phyloP scores from a whole-genome alignment of 1,140 invertebrate species.

The Chlorops oryzae region DNA sequence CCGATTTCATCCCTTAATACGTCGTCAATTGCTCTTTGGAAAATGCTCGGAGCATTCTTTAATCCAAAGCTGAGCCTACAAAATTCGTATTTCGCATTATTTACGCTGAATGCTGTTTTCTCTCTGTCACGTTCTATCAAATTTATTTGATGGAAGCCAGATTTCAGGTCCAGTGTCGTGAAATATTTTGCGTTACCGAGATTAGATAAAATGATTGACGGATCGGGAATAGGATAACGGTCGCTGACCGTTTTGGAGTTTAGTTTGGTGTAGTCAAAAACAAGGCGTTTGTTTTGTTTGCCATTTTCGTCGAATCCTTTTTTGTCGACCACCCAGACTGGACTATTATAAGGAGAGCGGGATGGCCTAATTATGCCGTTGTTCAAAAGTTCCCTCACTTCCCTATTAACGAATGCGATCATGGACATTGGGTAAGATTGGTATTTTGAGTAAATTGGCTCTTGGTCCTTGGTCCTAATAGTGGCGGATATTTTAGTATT shows the following conservation, averaged over 20 bases:
- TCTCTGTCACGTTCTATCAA: conserved; percentile 31
- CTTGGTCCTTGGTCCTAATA: conserved; percentile 13
- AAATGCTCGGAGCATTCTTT: conserved; percentile 30
- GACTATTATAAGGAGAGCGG: conserved; percentile 24
- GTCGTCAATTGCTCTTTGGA: conserved; percentile 14
- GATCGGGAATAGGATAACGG: conserved; percentile 52
- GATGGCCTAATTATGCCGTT: conserved; percentile 17
- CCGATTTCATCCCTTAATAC: conserved; percentile 11
- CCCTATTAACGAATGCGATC: conserved; percentile 18
- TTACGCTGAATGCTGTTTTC: conserved; percentile 48
- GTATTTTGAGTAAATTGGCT: conserved; percentile 19
- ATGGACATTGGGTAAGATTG: conserved; percentile 19
- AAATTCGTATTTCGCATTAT: conserved; percentile 25
- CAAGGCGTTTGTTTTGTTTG: conserved; percentile 31
- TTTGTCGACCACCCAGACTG: conserved; percentile 26
- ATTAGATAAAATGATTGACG: conserved; percentile 26
- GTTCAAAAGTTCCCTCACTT: conserved; percentile 20
- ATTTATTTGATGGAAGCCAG: conserved; percentile 51
- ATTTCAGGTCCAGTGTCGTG: conserved; percentile 20
- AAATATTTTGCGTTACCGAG: conserved; percentile 13
- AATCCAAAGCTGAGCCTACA: conserved; percentile 38
- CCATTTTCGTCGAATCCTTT: conserved; percentile 18
- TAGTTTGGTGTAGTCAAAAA: conserved; percentile 41
- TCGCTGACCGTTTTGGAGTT: conserved; percentile 36
- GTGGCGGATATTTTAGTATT: conserved; percentile 17